Evolutionary conservation across 2,797 vertebrate species (phyloP).

Genomic region (Podargus strigoides): DNA sequence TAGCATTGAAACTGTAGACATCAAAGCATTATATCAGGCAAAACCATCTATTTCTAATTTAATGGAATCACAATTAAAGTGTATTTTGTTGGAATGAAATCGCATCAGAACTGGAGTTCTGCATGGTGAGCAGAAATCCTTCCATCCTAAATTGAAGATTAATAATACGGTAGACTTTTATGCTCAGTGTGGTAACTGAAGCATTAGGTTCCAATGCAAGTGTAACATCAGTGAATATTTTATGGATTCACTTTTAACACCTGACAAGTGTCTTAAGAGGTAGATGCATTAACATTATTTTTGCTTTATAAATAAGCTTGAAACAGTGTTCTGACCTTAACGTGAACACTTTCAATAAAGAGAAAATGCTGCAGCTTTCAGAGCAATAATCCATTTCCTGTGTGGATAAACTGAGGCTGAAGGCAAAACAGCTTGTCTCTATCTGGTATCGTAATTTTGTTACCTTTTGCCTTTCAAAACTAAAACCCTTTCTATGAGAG

Average conservation of each 20-base stretch:
- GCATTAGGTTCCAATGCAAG: conserved; percentile 40
- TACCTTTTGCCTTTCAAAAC: conserved; percentile 28
- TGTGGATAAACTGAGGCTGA: conserved; percentile 62
- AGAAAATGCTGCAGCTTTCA: conserved; percentile 52
- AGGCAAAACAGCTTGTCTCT: conserved; percentile 59
- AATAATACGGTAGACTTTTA: conserved; percentile 57
- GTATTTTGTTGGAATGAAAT: conserved; percentile 66
- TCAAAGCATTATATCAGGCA: conserved; percentile 61
- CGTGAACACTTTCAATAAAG: conserved; percentile 53
- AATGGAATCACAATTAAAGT: conserved; percentile 67
- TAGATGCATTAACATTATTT: conserved; percentile 68
- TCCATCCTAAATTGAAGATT: conserved; percentile 63
- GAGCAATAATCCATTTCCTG: conserved; percentile 52
- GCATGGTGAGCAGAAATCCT: conserved; percentile 57
- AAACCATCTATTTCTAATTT: conserved; percentile 66
- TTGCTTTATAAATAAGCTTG: conserved; percentile 70
- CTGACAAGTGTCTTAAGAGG: conserved; percentile 51
- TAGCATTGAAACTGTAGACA: conserved; percentile 62
- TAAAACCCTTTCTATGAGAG: not conserved
- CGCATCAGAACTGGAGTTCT: conserved; percentile 36
- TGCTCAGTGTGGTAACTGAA: conserved; percentile 55
- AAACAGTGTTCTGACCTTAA: conserved; percentile 51
- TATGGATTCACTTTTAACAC: conserved; percentile 65
- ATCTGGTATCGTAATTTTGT: conserved; percentile 18
- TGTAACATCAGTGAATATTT: conserved; percentile 59